Evolutionary conservation across 2,113 vertebrate species (phyloP).

Genomic region (Phyllostomus hastatus): DNA sequence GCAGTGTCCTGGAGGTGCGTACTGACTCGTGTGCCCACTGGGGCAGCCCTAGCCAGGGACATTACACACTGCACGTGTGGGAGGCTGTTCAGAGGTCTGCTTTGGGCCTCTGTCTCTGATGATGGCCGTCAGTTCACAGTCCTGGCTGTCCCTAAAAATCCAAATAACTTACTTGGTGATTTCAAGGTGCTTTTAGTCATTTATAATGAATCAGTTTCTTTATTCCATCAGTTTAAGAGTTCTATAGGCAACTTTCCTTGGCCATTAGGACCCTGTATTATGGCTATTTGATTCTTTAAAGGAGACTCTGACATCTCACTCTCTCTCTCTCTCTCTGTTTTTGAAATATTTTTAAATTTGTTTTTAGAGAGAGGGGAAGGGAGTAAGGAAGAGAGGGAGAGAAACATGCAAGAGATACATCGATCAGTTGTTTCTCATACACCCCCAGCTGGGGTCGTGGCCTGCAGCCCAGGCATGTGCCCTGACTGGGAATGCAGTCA

Average conservation of each 20-base stretch:
- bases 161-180: not conserved
- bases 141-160: not conserved
- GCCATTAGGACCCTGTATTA: not conserved
- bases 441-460: too few relatives aligned
- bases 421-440: too few relatives aligned
- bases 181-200: not conserved
- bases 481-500: too few relatives aligned
- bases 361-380: too few relatives aligned
- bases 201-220: not conserved
- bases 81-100: not conserved
- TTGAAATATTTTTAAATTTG: too few relatives aligned
- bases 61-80: not conserved
- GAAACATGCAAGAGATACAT: too few relatives aligned
- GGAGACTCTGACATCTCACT: not conserved
- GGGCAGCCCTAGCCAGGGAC: not conserved
- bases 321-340: too few relatives aligned
- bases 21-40: not conserved
- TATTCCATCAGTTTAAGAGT: not conserved
- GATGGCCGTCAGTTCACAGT: not conserved
- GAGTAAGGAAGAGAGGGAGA: too few relatives aligned
- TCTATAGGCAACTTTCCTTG: not conserved
- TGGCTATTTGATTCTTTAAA: not conserved
- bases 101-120: not conserved
- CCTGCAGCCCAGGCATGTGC: too few relatives aligned
- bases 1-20: not conserved